Conservation (phyloP, 2,888 invertebrate genomes). For the Panzeria rudis region DNA sequence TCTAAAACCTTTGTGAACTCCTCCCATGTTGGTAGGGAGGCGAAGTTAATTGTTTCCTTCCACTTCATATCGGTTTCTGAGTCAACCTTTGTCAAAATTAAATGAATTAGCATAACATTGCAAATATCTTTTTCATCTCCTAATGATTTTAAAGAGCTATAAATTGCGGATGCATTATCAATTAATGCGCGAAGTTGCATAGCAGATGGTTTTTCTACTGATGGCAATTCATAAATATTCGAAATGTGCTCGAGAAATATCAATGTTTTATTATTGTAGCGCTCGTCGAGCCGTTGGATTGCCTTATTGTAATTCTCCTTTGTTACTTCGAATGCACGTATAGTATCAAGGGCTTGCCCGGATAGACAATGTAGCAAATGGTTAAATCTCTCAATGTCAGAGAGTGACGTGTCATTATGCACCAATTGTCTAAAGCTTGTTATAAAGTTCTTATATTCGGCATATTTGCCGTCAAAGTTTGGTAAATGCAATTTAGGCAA, state of each 20-base stretch:
- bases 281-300: too few relatives aligned
- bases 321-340: too few relatives aligned
- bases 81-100: constrained; percentile 62
- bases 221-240: constrained; percentile 40
- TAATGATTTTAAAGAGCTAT: constrained; percentile 50
- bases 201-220: constrained; percentile 27
- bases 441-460: too few relatives aligned
- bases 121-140: constrained; percentile 29
- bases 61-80: constrained; percentile 59
- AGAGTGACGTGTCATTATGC: constrained; percentile 19
- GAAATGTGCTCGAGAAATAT: constrained; percentile 54
- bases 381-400: constrained; percentile 29
- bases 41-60: constrained; percentile 64
- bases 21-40: constrained; percentile 47
- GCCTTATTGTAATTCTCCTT: too few relatives aligned
- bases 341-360: too few relatives aligned
- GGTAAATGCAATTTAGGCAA: not conserved
- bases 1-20: constrained; percentile 50
- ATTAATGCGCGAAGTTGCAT: constrained; percentile 41
- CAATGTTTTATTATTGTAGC: constrained; percentile 34
- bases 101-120: constrained; percentile 61
- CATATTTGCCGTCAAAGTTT: too few relatives aligned
- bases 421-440: constrained; percentile 34
- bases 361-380: too few relatives aligned
- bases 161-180: constrained; percentile 52